Conservation (phyloP, 2,113 vertebrate species). For the Ardeotis arabs region DNA sequence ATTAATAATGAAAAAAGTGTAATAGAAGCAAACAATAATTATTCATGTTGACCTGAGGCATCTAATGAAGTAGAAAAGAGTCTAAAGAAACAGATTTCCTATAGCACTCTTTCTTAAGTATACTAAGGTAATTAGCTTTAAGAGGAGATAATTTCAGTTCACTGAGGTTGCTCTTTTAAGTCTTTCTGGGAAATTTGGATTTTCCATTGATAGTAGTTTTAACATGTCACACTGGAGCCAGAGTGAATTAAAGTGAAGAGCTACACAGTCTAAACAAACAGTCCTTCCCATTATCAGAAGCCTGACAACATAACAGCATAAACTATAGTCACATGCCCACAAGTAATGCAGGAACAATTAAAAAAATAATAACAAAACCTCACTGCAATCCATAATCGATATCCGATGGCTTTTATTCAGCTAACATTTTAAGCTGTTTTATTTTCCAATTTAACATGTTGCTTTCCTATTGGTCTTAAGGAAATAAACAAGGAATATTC, state of each 20-base stretch:
- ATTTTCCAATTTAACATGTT: background rate
- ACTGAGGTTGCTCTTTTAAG: constrained; percentile 82
- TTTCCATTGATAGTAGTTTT: constrained; percentile 90
- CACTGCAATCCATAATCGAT: constrained; percentile 40
- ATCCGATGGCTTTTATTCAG: background rate
- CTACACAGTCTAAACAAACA: constrained; percentile 95
- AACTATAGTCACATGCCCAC: constrained; percentile 77
- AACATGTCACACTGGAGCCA: constrained; percentile 95
- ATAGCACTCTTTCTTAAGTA: constrained; percentile 79
- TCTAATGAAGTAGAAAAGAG: constrained; percentile 36
- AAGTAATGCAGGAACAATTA: constrained; percentile 70
- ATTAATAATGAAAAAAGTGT: constrained; percentile 41
- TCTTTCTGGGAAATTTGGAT: constrained; percentile 87
- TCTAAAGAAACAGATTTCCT: constrained; percentile 74
- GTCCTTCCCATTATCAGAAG: constrained; percentile 83
- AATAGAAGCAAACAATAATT: constrained; percentile 56
- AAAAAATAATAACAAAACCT: constrained; percentile 64
- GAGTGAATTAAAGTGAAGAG: constrained; percentile 87
- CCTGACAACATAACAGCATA: constrained; percentile 89
- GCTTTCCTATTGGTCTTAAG: background rate
- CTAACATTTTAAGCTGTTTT: constrained; percentile 7
- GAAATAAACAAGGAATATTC: background rate
- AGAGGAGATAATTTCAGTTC: constrained; percentile 88
- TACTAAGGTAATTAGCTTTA: constrained; percentile 86
- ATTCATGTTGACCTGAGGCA: constrained; percentile 48